Evolutionary conservation across 2,797 vertebrate genomes (phyloP).

Genomic region (Sebastiscus albofasciatus): DNA sequence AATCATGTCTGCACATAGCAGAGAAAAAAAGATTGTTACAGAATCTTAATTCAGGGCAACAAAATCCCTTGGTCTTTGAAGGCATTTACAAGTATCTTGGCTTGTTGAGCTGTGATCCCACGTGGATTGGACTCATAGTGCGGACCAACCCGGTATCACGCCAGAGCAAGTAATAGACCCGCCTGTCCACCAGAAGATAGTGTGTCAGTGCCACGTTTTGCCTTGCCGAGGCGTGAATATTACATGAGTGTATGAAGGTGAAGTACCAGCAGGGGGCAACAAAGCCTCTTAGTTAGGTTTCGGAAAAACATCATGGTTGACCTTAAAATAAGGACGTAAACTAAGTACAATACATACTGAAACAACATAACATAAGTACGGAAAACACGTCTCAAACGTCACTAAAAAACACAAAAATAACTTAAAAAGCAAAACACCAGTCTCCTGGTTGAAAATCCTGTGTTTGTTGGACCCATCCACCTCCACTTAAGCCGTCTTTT

Average conservation of each 20-base stretch:
- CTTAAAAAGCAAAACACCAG: too few relatives aligned
- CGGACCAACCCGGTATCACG: not conserved
- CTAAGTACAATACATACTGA: not conserved
- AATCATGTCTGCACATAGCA: not conserved
- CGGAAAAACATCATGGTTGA: not conserved
- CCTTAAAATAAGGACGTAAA: not conserved
- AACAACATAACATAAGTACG: not conserved
- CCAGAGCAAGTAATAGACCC: too few relatives aligned
- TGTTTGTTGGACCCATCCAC: not conserved
- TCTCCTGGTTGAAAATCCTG: too few relatives aligned
- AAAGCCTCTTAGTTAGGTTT: not conserved
- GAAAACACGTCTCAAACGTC: not conserved
- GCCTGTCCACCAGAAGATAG: too few relatives aligned
- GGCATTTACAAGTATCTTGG: not conserved
- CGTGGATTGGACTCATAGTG: not conserved
- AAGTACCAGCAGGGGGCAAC: not conserved
- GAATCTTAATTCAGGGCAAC: not conserved
- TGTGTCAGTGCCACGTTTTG: not conserved
- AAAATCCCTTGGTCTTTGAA: not conserved
- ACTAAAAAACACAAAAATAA: too few relatives aligned
- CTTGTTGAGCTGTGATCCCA: not conserved
- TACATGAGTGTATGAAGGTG: not conserved
- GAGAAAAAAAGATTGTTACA: not conserved
- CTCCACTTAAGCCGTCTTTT: not conserved
- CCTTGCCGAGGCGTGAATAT: not conserved